phyloP scores from a whole-genome alignment of 1,140 invertebrate genomes.

The Tyrophagus putrescentiae region DNA sequence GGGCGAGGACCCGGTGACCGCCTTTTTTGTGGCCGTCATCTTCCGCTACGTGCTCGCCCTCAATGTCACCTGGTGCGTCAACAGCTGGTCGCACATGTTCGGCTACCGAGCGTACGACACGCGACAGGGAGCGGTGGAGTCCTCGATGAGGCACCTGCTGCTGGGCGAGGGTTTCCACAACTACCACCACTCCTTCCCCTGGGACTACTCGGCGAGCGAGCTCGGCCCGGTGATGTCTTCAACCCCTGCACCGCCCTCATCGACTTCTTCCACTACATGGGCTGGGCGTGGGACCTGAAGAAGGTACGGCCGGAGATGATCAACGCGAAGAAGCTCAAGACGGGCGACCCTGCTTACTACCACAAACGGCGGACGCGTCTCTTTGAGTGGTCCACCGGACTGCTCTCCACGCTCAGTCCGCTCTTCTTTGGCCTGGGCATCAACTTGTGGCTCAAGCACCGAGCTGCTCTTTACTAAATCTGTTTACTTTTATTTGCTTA shows the following conservation, averaged over 20 bases:
- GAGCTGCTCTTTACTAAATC: neutral
- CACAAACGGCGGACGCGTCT: neutral
- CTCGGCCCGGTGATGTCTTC: constrained; percentile 28
- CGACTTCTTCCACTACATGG: constrained; percentile 37
- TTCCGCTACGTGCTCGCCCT: constrained; percentile 26
- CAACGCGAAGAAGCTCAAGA: neutral
- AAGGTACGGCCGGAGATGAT: neutral
- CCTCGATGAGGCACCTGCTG: constrained; percentile 30
- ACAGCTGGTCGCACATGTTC: constrained; percentile 40
- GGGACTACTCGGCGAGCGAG: constrained; percentile 39
- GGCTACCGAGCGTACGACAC: constrained; percentile 33
- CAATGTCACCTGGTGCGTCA: constrained; percentile 56
- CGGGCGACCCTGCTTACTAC: neutral
- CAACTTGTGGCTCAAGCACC: neutral
- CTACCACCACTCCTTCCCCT: constrained; percentile 43
- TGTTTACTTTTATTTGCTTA: no score
- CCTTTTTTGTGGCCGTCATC: constrained; percentile 10
- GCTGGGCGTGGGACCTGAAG: constrained; percentile 37
- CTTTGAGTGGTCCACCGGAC: neutral
- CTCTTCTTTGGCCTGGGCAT: neutral
- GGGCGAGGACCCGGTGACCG: neutral
- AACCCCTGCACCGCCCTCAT: constrained; percentile 42
- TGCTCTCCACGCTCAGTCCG: neutral
- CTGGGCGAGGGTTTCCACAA: constrained; percentile 43
- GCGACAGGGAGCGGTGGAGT: constrained; percentile 39